phyloP scores from a whole-genome alignment of 2,797 vertebrate species.

The Pangasius larnaudii region DNA sequence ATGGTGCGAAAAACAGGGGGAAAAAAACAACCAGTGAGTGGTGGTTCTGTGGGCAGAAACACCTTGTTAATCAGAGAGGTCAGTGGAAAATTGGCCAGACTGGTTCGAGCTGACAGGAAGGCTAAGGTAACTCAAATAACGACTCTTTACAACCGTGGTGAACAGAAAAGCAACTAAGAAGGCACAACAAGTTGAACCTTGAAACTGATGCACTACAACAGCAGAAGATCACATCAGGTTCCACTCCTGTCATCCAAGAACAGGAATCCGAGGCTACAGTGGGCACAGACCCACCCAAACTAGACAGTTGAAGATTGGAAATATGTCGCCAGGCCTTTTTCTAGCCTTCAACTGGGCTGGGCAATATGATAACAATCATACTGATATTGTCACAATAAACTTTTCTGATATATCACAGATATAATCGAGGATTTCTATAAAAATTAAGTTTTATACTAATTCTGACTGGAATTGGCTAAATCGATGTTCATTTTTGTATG shows the following conservation, averaged over 20 bases:
- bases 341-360: neutral
- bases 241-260: neutral
- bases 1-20: neutral
- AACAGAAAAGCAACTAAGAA: neutral
- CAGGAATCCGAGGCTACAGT: neutral
- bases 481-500: neutral
- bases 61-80: neutral
- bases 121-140: neutral
- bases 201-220: neutral
- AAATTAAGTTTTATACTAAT: neutral
- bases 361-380: neutral
- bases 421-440: neutral
- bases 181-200: neutral
- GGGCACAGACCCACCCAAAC: neutral
- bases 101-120: neutral
- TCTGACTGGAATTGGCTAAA: neutral
- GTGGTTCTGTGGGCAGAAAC: neutral
- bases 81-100: neutral
- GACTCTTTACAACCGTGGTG: neutral
- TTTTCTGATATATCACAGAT: neutral
- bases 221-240: constrained; percentile 4
- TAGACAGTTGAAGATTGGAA: neutral
- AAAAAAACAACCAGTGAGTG: neutral
- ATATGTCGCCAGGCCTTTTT: neutral
- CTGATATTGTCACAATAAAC: neutral